phyloP scores from a whole-genome alignment of 2,888 invertebrate species.

The Pterostichus madidus region DNA sequence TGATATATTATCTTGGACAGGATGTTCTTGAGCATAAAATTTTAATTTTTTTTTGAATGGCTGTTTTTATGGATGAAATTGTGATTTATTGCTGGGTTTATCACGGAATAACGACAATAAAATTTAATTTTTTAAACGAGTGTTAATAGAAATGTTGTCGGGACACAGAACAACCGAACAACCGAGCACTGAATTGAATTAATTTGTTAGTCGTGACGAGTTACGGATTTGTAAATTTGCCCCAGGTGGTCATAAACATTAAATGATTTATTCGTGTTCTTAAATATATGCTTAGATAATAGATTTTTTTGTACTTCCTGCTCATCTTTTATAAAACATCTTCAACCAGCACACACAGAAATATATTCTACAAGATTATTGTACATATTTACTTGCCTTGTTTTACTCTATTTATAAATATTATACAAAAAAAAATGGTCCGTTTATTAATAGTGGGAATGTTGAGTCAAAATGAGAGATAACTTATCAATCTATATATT shows the following conservation, averaged over 20 bases:
- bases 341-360: background rate
- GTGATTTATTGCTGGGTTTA: constrained; percentile 43
- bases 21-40: constrained; percentile 35
- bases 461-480: too few species aligned
- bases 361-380: too few species aligned
- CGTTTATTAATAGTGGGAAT: too few species aligned
- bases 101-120: constrained; percentile 52
- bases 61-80: constrained; percentile 10
- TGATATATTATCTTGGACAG: constrained; percentile 54
- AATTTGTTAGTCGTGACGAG: constrained; percentile 28
- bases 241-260: constrained; percentile 27
- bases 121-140: constrained; percentile 39
- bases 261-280: constrained; percentile 35
- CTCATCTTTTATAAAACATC: constrained; percentile 27
- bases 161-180: background rate
- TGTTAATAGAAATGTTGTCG: constrained; percentile 43
- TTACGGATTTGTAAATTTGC: constrained; percentile 31
- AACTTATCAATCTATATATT: too few species aligned
- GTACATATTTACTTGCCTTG: too few species aligned
- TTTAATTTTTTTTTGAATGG: constrained; percentile 11
- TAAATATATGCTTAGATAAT: constrained; percentile 40
- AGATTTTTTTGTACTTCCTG: constrained; percentile 26
- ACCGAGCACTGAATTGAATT: background rate
- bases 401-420: too few species aligned
- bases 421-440: too few species aligned